Evolutionary conservation across 2,888 invertebrate species (phyloP).

Genomic region (Calliphora vomitoria): DNA sequence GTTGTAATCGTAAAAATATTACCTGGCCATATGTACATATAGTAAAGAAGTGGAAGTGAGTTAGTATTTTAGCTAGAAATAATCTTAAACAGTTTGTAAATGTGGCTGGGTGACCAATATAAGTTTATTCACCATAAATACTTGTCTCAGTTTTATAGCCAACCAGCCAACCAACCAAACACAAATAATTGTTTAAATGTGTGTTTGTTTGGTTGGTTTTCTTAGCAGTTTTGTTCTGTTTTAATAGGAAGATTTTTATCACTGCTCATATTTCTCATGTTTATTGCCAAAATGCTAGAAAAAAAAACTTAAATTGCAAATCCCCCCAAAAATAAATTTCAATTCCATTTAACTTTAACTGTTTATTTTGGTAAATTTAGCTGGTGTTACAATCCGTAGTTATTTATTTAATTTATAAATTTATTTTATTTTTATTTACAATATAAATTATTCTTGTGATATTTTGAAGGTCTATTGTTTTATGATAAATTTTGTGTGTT

Average conservation of each 20-base stretch:
- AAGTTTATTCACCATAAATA: slow-evolving; percentile 53
- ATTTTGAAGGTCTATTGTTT: slow-evolving; percentile 67
- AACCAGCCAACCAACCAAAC: not conserved
- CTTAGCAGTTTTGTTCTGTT: slow-evolving; percentile 47
- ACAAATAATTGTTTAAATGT: slow-evolving; percentile 58
- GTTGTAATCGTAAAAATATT: slow-evolving; percentile 46
- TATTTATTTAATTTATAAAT: slow-evolving; percentile 47
- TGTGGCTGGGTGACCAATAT: slow-evolving; percentile 59
- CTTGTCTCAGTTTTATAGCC: slow-evolving; percentile 36
- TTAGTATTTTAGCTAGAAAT: slow-evolving; percentile 24
- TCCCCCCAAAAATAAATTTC: slow-evolving; percentile 7
- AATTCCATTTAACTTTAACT: slow-evolving; percentile 25
- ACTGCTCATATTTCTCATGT: slow-evolving; percentile 74
- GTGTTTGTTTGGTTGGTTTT: slow-evolving; percentile 19
- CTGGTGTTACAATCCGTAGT: slow-evolving; percentile 36
- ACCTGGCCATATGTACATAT: not conserved
- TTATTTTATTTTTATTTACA: slow-evolving; percentile 26
- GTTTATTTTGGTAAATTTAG: not conserved
- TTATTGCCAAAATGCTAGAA: slow-evolving; percentile 63
- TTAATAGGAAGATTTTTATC: slow-evolving; percentile 75
- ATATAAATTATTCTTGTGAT: slow-evolving; percentile 53
- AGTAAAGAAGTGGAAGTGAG: slow-evolving; percentile 12
- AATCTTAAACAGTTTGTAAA: slow-evolving; percentile 38
- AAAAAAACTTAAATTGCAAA: not conserved
- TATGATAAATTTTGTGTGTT: slow-evolving; percentile 50